Base-by-base conservation (phyloP, 2,113 vertebrate genomes). In the Pseudorectes ferrugineus region DNA sequence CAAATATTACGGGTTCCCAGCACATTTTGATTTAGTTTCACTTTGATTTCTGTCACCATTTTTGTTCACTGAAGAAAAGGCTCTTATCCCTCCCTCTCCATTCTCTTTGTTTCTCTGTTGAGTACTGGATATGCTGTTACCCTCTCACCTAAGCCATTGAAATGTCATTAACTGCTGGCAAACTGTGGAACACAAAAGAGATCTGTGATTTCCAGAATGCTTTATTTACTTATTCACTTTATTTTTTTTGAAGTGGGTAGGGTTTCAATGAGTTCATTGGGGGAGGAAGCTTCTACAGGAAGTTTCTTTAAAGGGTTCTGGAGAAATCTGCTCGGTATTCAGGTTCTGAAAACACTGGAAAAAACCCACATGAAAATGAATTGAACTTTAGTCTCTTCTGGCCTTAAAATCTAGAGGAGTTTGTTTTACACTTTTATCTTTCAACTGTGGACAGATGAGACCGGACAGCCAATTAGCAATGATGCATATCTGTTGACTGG, bases 341-440 rank as follows among this genome's bases (percentile, higher is more conserved):
- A 66, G 11, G 19, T 78, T 89, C 61, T 91, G 61, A 87, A 91
- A 92, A 85, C 38, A 33, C 31, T 82, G 33, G 36, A 2, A 42
- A 93, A 82, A 82, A 6, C 0, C 1, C 20, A 54, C 12, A 19
- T 28, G 38, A 49, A 95, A 90, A 88, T 31, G 5, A 80, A n/a
- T 36, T 85, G 46, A 94, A 71, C 43, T 88, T 88, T 24, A 85
- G 45, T 62, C 49, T 94, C 7, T 92, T 67, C 62, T 86, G 59
- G 43, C 31, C 85, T 36, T 85, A 80, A 88, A 85, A 73, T 46
- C 18, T 17, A 25, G n/a, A 80, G 9, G 38, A 86, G 58, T 85
- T 89, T 70, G 18, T 77, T 94, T 83, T 51, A 71, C 22, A 55
- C 89, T 94, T 96, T 95, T 42, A 57, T 94, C 78, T 95, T 88